Evolutionary conservation across 2,113 vertebrate genomes (phyloP), one percentile per base, ranked within the genome.

Genomic region (Pollachius pollachius): DNA sequence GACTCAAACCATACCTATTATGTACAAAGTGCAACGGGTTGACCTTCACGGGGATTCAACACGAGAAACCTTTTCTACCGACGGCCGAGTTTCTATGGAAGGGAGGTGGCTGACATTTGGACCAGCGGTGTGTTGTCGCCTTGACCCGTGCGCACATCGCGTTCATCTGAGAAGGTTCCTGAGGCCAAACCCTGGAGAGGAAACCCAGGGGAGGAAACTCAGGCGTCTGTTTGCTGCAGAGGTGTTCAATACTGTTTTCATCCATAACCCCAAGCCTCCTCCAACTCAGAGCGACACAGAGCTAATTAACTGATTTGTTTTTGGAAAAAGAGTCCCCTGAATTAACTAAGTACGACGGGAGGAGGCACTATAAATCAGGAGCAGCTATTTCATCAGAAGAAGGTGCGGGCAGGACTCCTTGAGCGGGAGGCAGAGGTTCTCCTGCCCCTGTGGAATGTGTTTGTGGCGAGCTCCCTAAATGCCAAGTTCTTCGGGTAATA

Each of bases 391-490:
- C 79, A 88, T 87, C 83, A 81, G 87, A 84, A 70, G 78, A 81
- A 87, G 75, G 65, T 16, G n/a, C 15, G 54, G 5, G 54, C 54
- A 57, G 54, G 15, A n/a, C 15, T 52, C 15, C 54, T 67, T 67
- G 73, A 74, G 79, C 81, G 77, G 69, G 81, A 79, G 83, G 72
- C 80, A 80, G 68, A 76, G 78, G 77, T 90, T 86, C 80, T 83
- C 78, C 83, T 85, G 67, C 80, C 84, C 30, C 85, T 84, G 77
- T 79, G 84, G 84, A 90, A 88, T 87, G 85, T 85, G 87, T 90
- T 90, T 91, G 88, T 88, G 83, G 88, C 88, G 78, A 88, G 85
- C 86, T 86, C 90, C 85, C 76, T 89, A 90, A 90, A 93, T 89
- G 86, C 88, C 84, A 88, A 89, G 87, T 85, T 90, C 90, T 91